Evolutionary conservation across 2,797 vertebrate genomes (phyloP).

Genomic region (Pangasius sanitwongsei): DNA sequence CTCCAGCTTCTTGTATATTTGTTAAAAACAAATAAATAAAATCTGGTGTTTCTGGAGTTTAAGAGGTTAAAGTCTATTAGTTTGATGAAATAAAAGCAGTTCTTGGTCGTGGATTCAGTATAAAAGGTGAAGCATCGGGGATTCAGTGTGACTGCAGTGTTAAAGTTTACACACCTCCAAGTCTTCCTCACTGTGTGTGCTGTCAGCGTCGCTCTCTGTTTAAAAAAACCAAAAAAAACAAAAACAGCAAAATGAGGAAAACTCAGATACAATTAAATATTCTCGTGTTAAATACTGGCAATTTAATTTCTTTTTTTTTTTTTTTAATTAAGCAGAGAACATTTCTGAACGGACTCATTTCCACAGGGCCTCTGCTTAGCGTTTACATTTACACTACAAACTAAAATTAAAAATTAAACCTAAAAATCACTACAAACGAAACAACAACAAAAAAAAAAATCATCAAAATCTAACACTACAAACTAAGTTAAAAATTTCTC

Average conservation of each 20-base stretch:
- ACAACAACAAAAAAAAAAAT: not conserved
- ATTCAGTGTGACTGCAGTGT: not conserved
- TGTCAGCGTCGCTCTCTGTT: slow-evolving; percentile 49
- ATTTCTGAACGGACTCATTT: not conserved
- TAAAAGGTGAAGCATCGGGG: not conserved
- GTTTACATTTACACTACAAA: not conserved
- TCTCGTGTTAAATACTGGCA: not conserved
- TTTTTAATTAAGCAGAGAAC: not conserved
- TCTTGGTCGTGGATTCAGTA: too few species aligned
- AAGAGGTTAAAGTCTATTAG: not conserved
- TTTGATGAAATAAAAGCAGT: not conserved
- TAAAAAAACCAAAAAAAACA: not conserved
- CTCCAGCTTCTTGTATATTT: too few species aligned
- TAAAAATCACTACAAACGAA: not conserved
- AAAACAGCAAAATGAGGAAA: not conserved
- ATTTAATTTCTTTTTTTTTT: not conserved
- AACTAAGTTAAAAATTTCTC: too few species aligned
- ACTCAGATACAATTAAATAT: not conserved
- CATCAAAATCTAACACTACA: not conserved
- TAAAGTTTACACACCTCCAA: slow-evolving; percentile 34
- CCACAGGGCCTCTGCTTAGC: not conserved
- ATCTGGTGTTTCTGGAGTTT: not conserved
- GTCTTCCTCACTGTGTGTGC: slow-evolving; percentile 44
- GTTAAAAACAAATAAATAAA: not conserved
- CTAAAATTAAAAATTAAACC: not conserved